Conservation (phyloP, 2,113 vertebrate genomes). For the Neomonachus schauinslandi region DNA sequence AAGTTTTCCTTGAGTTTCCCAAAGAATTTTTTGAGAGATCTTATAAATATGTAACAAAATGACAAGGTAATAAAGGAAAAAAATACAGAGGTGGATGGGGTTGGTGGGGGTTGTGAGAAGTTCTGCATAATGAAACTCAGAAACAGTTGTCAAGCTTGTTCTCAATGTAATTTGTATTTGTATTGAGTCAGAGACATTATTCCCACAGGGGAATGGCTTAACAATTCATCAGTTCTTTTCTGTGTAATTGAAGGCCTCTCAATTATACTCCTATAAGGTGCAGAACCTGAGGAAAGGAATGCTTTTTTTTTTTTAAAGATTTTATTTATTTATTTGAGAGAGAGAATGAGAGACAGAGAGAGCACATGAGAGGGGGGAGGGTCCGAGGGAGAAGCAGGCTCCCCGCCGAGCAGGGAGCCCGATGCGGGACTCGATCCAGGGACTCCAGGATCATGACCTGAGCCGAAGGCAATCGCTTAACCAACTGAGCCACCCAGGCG, state of each 20-base stretch:
- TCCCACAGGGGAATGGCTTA: background rate
- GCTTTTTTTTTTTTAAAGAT: background rate
- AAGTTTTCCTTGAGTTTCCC: constrained; percentile 65
- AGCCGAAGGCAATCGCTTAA: too few relatives aligned
- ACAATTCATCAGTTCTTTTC: constrained; percentile 52
- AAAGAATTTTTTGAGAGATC: constrained; percentile 48
- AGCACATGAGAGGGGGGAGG: too few relatives aligned
- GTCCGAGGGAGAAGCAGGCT: too few relatives aligned
- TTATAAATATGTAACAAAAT: constrained; percentile 60
- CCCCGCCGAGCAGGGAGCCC: too few relatives aligned
- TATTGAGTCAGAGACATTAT: constrained; percentile 27
- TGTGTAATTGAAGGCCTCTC: constrained; percentile 38
- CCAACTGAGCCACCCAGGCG: too few relatives aligned
- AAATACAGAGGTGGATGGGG: background rate
- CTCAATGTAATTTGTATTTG: constrained; percentile 29
- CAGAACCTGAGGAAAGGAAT: background rate
- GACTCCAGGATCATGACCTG: too few relatives aligned
- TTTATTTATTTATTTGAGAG: too few relatives aligned
- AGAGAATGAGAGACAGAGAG: too few relatives aligned
- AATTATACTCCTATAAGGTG: background rate
- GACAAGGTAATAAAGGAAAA: constrained; percentile 26
- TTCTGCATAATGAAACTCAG: background rate
- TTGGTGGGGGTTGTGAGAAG: background rate
- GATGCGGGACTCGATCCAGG: too few relatives aligned
- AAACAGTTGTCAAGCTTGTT: background rate